Evolutionary conservation across 2,888 invertebrate genomes (phyloP).

Genomic region (Heliconius ismenius): DNA sequence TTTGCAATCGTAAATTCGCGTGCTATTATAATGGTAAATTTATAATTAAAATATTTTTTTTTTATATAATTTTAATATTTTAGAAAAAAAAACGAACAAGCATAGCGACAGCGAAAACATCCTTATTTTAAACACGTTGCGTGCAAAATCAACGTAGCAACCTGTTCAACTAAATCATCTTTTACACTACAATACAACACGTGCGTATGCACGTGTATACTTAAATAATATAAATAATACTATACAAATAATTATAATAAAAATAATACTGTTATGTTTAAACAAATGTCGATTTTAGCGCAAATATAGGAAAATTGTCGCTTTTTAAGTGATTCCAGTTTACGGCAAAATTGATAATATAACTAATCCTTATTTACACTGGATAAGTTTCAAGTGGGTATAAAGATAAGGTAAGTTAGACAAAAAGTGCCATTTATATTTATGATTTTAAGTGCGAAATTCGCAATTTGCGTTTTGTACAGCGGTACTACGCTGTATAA

Average conservation of each 20-base stretch:
- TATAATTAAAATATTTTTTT: too few relatives aligned
- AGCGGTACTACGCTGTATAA: neutral
- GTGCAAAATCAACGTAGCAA: neutral
- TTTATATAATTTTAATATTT: too few relatives aligned
- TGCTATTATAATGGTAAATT: too few relatives aligned
- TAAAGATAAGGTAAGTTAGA: slow-evolving; percentile 68
- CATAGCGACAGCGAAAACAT: neutral
- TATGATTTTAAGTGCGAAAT: slow-evolving; percentile 38
- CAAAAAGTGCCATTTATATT: slow-evolving; percentile 53
- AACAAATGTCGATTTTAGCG: slow-evolving; percentile 67
- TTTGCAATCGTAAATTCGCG: too few relatives aligned
- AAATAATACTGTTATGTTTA: slow-evolving; percentile 59
- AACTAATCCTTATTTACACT: slow-evolving; percentile 76
- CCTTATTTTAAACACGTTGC: neutral
- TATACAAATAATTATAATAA: slow-evolving; percentile 56
- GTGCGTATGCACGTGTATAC: slow-evolving; percentile 57
- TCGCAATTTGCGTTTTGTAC: slow-evolving; percentile 19
- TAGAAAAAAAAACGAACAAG: neutral
- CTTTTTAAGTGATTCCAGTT: slow-evolving; percentile 65
- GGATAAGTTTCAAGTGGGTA: slow-evolving; percentile 73
- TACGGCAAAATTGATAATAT: slow-evolving; percentile 74
- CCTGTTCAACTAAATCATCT: neutral
- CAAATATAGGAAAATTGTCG: slow-evolving; percentile 55
- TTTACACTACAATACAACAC: slow-evolving; percentile 46
- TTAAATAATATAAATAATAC: slow-evolving; percentile 52